Conservation (phyloP, 2,888 invertebrate species). For the Drosophila dives region DNA sequence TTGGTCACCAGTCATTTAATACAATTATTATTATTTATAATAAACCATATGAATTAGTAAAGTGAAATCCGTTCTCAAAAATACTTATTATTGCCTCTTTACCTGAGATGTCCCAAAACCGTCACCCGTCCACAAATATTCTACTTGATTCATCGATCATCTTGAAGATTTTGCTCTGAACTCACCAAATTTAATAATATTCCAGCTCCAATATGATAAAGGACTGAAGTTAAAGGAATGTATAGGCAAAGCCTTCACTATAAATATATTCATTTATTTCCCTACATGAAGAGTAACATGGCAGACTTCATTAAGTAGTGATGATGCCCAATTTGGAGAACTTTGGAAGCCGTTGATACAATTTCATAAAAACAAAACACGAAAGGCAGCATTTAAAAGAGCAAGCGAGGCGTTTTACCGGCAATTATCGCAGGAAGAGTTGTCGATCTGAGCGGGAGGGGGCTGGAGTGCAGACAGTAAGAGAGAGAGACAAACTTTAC, state of each 20-base stretch:
- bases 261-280: background rate
- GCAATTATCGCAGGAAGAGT: conserved; percentile 71
- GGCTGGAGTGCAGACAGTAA: background rate
- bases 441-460: background rate
- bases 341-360: conserved; percentile 40
- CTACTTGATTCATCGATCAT: too few species aligned
- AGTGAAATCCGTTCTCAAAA: too few species aligned
- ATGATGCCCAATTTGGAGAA: conserved; percentile 14
- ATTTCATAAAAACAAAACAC: conserved; percentile 50
- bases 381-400: conserved; percentile 73
- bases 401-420: conserved; percentile 81
- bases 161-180: too few species aligned
- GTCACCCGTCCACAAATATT: too few species aligned
- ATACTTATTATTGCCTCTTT: background rate
- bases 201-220: too few species aligned
- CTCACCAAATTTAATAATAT: too few species aligned
- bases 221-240: too few species aligned
- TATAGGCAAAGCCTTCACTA: background rate
- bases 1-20: background rate
- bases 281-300: background rate
- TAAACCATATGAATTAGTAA: background rate
- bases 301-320: conserved; percentile 11
- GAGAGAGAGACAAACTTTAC: conserved; percentile 9
- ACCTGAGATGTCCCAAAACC: too few species aligned
- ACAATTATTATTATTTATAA: too few species aligned